Conservation (phyloP, 23 tunicate genomes). For the Styela clava region DNA sequence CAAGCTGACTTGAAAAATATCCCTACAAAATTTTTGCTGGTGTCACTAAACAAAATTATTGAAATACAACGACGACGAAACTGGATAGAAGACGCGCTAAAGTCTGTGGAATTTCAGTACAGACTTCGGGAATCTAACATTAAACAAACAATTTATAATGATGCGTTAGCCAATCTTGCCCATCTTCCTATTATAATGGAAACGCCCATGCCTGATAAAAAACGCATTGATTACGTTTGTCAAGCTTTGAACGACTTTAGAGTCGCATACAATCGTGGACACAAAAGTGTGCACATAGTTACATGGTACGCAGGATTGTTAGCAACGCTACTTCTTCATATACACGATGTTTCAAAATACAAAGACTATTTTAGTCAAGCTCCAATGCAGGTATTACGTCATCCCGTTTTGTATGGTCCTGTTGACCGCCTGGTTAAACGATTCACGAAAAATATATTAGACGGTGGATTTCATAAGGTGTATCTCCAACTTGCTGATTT, state of each 20-base stretch:
- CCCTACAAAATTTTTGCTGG: background rate
- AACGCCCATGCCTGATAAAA: background rate
- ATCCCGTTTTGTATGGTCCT: background rate
- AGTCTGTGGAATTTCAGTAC: background rate
- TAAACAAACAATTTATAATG: background rate
- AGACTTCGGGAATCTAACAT: background rate
- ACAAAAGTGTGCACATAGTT: background rate
- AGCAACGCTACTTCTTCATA: background rate
- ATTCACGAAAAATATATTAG: too few relatives aligned
- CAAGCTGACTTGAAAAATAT: background rate
- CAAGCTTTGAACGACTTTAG: background rate
- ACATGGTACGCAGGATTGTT: background rate
- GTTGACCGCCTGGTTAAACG: too few relatives aligned
- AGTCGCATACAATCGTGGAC: background rate
- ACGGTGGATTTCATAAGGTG: too few relatives aligned
- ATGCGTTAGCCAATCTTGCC: background rate
- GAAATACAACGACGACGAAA: background rate
- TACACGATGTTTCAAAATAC: background rate
- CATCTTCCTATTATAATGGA: background rate
- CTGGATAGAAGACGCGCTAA: background rate
- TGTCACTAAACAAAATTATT: background rate
- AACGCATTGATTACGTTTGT: background rate
- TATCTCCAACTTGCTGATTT: too few relatives aligned
- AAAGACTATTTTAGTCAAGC: background rate
- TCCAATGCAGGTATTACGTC: background rate